Base-by-base conservation (phyloP, 2,797 vertebrate genomes). In the Agapornis canus region DNA sequence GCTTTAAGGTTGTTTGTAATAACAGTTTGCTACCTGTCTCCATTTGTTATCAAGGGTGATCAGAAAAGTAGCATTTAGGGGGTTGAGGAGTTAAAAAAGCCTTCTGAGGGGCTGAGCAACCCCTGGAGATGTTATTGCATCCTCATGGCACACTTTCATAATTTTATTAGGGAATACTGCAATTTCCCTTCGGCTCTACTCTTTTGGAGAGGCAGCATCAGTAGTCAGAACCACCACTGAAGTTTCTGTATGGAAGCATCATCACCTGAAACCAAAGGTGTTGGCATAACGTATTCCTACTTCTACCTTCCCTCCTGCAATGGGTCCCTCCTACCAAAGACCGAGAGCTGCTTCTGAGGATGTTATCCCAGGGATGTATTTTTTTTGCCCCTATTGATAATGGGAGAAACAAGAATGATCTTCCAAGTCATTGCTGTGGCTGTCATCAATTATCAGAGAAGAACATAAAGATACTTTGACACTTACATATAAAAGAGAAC, bases 51-150 rank as follows among this genome's bases (percentile, higher is more conserved):
- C 45, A 37, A 40, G 45, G 31, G 51, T 43, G 35, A 63, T 37
- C 52, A 81, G 60, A 80, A 79, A 51, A 2, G 3, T 8, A 47
- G 32, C 22, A 32, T 23, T 29, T 26, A 7, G 13, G 7, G 13
- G 4, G 1, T 6, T 1, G 2, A 10, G 6, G 6, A 2, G 3
- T 4, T 15, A 23, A 23, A 12, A 49, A 54, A 20, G 39, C 39
- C 17, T 68, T 64, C 21, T 43, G 49, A 84, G 37, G 73, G 72
- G 60, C 37, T 57, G 51, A 63, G 51, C 56, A 37, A 60, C 17
- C 18, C 14, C 61, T 78, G 61, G 12, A 81, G 39, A 37, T 76
- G 85, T 45, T 79, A 6, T 48, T 65, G 22, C 39, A 54, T 37
- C 20, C 29, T 56, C 5, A 14, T 37, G 29, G 57, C 26, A 27